Base-by-base conservation (phyloP, 2,888 invertebrate species). In the Polylopha cassiicola region DNA sequence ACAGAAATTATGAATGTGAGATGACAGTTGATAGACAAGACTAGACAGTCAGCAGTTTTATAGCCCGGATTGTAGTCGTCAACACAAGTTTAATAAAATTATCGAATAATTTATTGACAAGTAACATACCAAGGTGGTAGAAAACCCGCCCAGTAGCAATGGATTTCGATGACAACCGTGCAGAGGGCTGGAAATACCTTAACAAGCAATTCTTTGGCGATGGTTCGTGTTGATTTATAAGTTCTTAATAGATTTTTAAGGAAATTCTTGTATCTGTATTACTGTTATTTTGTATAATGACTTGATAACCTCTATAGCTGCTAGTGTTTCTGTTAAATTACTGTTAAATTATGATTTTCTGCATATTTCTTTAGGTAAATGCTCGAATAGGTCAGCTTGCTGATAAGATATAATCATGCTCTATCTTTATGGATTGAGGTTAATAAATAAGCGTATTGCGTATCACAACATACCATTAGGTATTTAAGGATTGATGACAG, bases 121-220 rank as follows among this genome's bases (percentile, higher is more conserved):
- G 3, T 9, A 8, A 18, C 11, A 18, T 16, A 38, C 4, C 24
- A 32, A 43, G n/a, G 29, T 30, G 33, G 18, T 30, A 39, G 21
- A 36, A 5, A 22, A 21, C 30, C 13, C 11, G 3, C 9, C 2
- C 10, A 10, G 6, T n/a, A 9, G 18, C 20, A 14, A 46, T 50
- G 52, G 44, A 65, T 26, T 30, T 41, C 10, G 81, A 77, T 33
- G 82, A 79, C 38, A 80, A 81, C 16, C 81, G 85, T 23, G 84
- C 74, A 2, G 85, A 85, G 53, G 85, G 85, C 50, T 85, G 85
- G 85, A 85, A 85, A 53, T 85, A 77, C 62, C 67, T 85, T 45
- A 85, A 85, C 53, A 85, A 85, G 62, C 85, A 85, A 53, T 85
- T 73, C 66, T 85, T 85, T 49, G 85, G 85, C 32, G 85, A 85